A percentile compares a stretch with the other conserved stretches of the same genome.
Conservation (phyloP, 2,888 invertebrate species). For the Stenchaetothrips biformis region DNA sequence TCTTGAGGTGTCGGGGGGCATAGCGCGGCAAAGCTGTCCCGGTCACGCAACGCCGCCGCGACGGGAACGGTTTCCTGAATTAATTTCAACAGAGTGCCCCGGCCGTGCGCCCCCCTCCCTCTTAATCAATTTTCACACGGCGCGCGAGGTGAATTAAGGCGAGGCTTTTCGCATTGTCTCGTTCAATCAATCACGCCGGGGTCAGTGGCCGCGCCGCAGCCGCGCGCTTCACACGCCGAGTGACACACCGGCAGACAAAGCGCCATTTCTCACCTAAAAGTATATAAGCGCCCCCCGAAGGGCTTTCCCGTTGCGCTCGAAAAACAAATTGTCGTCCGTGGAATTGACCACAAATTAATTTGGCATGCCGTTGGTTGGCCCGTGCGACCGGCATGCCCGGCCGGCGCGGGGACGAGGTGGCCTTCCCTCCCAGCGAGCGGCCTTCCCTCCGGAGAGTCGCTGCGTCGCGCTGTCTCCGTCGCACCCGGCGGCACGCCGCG, state of each 20-base stretch:
- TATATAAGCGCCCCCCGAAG: neutral
- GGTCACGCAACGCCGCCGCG: neutral
- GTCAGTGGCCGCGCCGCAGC: neutral
- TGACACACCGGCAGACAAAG: neutral
- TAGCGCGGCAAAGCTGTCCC: neutral
- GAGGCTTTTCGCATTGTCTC: neutral
- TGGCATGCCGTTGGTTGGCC: no score
- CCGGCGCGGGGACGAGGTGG: no score
- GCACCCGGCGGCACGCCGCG: no score
- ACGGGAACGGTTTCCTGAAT: neutral
- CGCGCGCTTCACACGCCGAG: neutral
- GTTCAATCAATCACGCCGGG: neutral
- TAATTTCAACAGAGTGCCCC: neutral
- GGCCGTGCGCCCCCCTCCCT: neutral
- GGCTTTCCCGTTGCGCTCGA: neutral
- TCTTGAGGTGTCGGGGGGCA: neutral
- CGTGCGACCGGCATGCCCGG: no score
- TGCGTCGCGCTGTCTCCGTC: no score
- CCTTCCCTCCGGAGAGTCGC: no score
- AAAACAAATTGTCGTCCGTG: no score
- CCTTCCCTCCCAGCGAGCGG: no score
- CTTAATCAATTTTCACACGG: no score
- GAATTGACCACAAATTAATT: no score
- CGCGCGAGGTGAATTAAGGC: neutral
- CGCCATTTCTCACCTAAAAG: neutral